These are phyloP conservation scores for Apoda limacodes DNA, from an alignment of 2,888 invertebrate genomes.

Conservation along the genomic window DNA sequence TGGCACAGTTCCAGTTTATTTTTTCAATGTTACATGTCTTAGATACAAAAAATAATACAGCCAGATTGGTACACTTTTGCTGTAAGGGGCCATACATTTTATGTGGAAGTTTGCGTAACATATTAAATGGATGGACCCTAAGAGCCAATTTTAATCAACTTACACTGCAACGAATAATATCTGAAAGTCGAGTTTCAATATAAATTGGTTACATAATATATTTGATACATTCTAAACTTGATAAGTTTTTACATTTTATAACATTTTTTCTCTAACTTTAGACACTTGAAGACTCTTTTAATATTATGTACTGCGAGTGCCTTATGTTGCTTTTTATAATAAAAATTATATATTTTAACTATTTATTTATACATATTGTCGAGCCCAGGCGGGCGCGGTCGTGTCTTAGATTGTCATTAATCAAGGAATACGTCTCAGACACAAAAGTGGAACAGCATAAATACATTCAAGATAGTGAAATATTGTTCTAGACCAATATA, in stretches of 20 bases:
- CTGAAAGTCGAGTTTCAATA: conserved; percentile 49
- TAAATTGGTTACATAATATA: too few relatives aligned
- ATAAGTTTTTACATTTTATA: conserved; percentile 41
- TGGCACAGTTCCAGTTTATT: conserved; percentile 70
- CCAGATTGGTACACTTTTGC: conserved; percentile 60
- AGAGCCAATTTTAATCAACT: too few relatives aligned
- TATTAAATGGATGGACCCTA: conserved; percentile 2
- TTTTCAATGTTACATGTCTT: conserved; percentile 64
- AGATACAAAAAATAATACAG: conserved; percentile 69
- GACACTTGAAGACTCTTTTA: conserved; percentile 35
- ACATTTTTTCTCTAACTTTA: conserved; percentile 41
- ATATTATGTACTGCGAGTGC: conserved; percentile 40
- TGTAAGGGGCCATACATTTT: too few relatives aligned
- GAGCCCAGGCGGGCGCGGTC: conserved; percentile 25
- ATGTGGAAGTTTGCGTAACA: conserved; percentile 9
- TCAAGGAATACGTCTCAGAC: conserved; percentile 30
- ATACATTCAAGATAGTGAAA: background rate
- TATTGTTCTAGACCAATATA: conserved; percentile 2
- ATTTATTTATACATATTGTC: conserved; percentile 53
- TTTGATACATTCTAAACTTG: background rate
- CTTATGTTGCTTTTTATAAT: conserved; percentile 27
- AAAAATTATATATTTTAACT: conserved; percentile 54
- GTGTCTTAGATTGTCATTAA: conserved; percentile 24
- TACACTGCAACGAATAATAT: conserved; percentile 32
- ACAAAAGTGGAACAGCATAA: conserved; percentile 11